Base-by-base conservation (phyloP, 92 coral and sea anemone genomes). In the Actinernus sp. region DNA sequence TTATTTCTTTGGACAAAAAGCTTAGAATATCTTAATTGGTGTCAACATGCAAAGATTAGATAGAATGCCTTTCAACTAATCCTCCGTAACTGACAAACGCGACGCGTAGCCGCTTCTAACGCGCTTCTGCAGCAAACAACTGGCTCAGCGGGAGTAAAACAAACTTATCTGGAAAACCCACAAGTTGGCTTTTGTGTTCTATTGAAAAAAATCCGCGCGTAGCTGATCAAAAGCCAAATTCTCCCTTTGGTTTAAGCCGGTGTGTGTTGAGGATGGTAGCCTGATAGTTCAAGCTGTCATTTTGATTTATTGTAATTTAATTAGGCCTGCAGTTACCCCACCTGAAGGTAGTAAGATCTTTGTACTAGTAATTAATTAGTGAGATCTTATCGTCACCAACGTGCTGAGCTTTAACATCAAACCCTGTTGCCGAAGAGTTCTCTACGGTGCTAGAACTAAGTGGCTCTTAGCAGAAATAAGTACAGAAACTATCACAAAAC, bases 261-360 rank as follows among this genome's bases (percentile, higher is more conserved):
- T 68, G 44, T 54, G 28, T 43, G 52, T 34, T 31, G 41, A 62
- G 12, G 26, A 39, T 27, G 45, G 40, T 27, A 19, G 45, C 18
- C 52, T 8, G 52, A 4, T 4, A 45, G 10, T 6, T 45, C 18
- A 7, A 12, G 4, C 26, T 70, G 78, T 70, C 65, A 70, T 20
- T 14, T 31, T 70, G 78, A 70, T 70, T 56, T 62, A 70, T 55
- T 62, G 78, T 45, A 70, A 57, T 62, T 70, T 70, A 57, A 70
- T 70, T 70, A 70, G 47, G 36, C 41, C 43, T 41, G 45, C 17
- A 37, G 49, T 38, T 31, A 40, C 55, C 78, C 78, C 78, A 65
- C 40, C 78, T 66, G 38, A 26, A 39, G 24, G 63, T 41, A 25
- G 19, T 59, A 56, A 70, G 51, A 52, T 40, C 78, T 29, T 31